A percentile compares a stretch with the other conserved stretches of the same genome.
Evolutionary conservation across 2,113 vertebrate genomes (phyloP).

Genomic region (Galemys pyrenaicus): DNA sequence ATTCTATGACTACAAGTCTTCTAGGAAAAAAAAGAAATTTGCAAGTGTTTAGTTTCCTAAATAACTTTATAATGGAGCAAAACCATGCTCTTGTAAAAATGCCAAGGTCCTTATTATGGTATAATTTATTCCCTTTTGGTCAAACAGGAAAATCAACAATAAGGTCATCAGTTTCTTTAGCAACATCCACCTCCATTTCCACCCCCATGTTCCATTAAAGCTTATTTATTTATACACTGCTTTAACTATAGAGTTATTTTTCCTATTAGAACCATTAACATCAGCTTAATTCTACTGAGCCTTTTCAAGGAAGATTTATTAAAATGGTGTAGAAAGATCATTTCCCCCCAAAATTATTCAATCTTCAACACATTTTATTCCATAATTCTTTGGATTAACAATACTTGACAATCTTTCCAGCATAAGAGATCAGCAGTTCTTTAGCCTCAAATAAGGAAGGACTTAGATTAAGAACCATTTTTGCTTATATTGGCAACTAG

Average conservation of each 20-base stretch:
- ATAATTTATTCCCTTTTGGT: constrained; percentile 61
- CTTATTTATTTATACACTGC: background rate
- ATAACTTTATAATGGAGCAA: constrained; percentile 61
- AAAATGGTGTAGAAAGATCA: constrained; percentile 43
- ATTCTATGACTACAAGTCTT: constrained; percentile 61
- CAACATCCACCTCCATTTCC: background rate
- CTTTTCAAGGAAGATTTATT: constrained; percentile 53
- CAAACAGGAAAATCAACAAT: constrained; percentile 51
- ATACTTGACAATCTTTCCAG: constrained; percentile 24
- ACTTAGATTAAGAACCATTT: constrained; percentile 43
- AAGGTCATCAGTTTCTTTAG: constrained; percentile 59
- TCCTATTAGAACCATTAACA: background rate
- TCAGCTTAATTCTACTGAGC: background rate
- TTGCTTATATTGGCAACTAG: constrained; percentile 48
- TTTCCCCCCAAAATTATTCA: background rate
- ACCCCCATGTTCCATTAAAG: background rate
- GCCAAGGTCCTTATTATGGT: constrained; percentile 52
- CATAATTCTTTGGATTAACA: background rate
- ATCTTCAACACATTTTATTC: constrained; percentile 45
- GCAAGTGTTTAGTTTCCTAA: constrained; percentile 70
- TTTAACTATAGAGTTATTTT: constrained; percentile 1
- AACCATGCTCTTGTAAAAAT: constrained; percentile 55
- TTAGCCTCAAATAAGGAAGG: background rate
- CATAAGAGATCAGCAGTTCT: constrained; percentile 26
- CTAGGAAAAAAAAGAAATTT: constrained; percentile 60